phyloP scores from a whole-genome alignment of 2,113 vertebrate genomes.

The Pelusios castaneus region DNA sequence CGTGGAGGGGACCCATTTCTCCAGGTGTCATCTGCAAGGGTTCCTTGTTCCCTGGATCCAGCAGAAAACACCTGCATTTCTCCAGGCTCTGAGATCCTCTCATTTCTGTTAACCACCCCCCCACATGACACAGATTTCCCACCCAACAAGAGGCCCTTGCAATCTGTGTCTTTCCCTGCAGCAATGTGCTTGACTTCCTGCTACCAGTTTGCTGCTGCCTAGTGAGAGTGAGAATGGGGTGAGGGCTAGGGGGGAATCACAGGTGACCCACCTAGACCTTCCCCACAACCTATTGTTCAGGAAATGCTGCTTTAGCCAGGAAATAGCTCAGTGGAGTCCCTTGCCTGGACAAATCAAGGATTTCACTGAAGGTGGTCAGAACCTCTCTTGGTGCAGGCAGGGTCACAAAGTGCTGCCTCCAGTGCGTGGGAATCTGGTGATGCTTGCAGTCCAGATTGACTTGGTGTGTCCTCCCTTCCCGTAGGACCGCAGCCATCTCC shows the following conservation, averaged over 20 bases:
- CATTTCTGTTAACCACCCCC: not conserved
- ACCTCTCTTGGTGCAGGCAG: not conserved
- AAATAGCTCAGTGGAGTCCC: fast-evolving
- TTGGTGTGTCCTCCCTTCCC: not conserved
- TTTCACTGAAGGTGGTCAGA: fast-evolving
- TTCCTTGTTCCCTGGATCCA: not conserved
- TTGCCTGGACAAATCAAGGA: not conserved
- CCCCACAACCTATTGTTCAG: not conserved
- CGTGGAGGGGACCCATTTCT: not conserved
- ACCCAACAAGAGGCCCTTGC: not conserved
- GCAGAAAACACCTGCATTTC: not conserved
- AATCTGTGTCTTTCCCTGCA: not conserved
- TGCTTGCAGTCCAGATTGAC: not conserved
- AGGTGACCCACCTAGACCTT: not conserved
- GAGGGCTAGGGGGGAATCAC: not conserved
- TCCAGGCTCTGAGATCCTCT: not conserved
- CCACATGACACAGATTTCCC: not conserved
- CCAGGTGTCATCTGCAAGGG: not conserved
- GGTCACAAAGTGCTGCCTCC: not conserved
- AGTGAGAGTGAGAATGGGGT: not conserved
- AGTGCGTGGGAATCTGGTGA: fast-evolving
- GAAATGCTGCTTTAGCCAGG: not conserved
- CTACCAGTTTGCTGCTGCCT: not conserved
- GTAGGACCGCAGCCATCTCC: constrained; percentile 81
- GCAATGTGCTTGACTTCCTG: not conserved